phyloP scores from a whole-genome alignment of 1,140 invertebrate species.

The Diabrotica undecimpunctata region DNA sequence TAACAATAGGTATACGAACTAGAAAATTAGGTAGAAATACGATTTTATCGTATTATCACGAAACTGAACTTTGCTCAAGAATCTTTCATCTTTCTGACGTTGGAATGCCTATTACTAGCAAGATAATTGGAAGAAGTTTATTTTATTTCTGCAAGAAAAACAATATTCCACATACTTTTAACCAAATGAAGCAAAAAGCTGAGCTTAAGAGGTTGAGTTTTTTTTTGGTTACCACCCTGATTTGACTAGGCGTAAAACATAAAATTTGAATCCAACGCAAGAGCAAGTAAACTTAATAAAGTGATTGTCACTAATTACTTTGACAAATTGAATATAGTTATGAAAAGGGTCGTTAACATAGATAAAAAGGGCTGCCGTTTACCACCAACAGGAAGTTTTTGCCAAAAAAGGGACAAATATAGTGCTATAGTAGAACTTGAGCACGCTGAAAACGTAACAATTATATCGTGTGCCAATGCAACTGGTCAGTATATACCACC shows the following conservation, averaged over 20 bases:
- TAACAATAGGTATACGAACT: no score
- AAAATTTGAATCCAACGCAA: constrained; percentile 5
- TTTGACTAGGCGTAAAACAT: constrained; percentile 1
- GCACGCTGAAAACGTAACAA: constrained; percentile 43
- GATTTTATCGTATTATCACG: no score
- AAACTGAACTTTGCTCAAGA: no score
- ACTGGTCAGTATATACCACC: no score
- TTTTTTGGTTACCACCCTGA: background rate
- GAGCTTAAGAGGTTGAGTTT: background rate
- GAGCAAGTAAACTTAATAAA: constrained; percentile 1
- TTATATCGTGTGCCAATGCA: no score
- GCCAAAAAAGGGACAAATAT: constrained; percentile 35
- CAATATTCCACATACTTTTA: no score
- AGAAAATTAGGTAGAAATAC: no score
- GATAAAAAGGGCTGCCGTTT: constrained; percentile 40
- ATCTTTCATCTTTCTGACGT: no score
- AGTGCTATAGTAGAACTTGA: constrained; percentile 39
- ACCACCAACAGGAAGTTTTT: constrained; percentile 41
- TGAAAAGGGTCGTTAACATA: background rate
- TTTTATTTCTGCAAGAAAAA: no score
- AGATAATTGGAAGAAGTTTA: no score
- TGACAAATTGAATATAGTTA: background rate
- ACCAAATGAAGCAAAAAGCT: constrained; percentile 3
- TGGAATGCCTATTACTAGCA: no score
- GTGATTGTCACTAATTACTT: constrained; percentile 5